Base-by-base conservation (phyloP, 2,797 vertebrate species). In the Xenentodon cancila region DNA sequence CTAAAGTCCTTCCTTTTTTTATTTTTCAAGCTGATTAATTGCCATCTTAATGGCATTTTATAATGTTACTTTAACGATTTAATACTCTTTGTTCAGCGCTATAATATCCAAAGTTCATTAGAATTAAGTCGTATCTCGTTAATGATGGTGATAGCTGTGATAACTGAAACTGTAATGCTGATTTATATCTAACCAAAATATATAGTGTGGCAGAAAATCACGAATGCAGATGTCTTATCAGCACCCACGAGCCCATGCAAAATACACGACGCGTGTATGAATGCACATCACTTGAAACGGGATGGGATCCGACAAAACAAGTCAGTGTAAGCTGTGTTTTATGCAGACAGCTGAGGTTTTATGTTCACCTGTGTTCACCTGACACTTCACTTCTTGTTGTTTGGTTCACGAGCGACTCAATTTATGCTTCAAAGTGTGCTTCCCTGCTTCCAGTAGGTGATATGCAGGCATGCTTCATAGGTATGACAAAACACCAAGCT, bases 21-120 rank as follows among this genome's bases (percentile, higher is more conserved):
- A 85, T 90, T 89, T 90, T 79, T 68, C 70, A 59, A 65, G 61
- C 78, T 91, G 88, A 93, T 92, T 89, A 79, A 92, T 90, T 75
- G 67, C 79, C 71, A 68, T 62, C 77, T 88, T 89, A 89, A 91
- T 88, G 78, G 59, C 82, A 83, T 90, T 91, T 92, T 92, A 87
- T 85, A 91, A 88, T 88, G 83, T 86, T 91, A 87, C 84, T 75
- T 88, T 89, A 90, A 88, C 70, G 84, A 87, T 91, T 88, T 91
- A 88, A 90, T 86, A 81, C 83, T 85, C 87, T 85, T 77, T 71
- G 77, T 79, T 85, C 77, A 82, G 83, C 85, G 83, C 80, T 73
- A 76, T 75, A 83, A 91, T 88, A 86, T 86, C 81, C 70, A 87
- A 90, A 88, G 83, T 92, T 91, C 88, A 92, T 91, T 90, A 92